Evolutionary conservation across 2,797 vertebrate species (phyloP), one percentile per base, ranked within the genome.

Genomic region (Synaphobranchus kaupii): DNA sequence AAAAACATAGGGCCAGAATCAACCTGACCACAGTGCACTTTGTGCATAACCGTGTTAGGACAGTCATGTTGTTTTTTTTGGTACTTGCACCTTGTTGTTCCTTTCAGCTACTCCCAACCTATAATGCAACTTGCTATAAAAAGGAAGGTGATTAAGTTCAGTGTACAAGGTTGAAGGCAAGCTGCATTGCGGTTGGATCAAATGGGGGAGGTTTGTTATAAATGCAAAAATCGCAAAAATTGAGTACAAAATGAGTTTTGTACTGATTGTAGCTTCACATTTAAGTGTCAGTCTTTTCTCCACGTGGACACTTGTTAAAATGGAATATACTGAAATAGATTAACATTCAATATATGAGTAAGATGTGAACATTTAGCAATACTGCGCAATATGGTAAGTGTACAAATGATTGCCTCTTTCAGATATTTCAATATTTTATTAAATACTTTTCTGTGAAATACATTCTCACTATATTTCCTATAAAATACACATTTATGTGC

Each of bases 251-350:
- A n/a, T 60, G 58, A 17, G 58, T 60, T 13, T 13, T 60, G 58
- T 60, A 17, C 13, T 13, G 4, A 20, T 7, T 22, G 20, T 60
- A 60, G 58, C 58, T 15, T 60, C 58, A 17, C 15, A 20, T 60
- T 60, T 60, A 71, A 66, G 63, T 71, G 66, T 71, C n/a, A n/a
- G n/a, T 71, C n/a, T 31, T 31, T 71, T 71, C 66, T 28, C 66
- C 22, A 66, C 22, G 20, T 25, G n/a, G 52, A 12, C 52, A 54
- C 52, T 54, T 54, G 13, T 12, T 2, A 54, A 54, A 54, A 15
- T 50, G 4, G 3, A 56, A 56, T 20, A 56, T 56, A 15, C 54
- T 15, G 54, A 12, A 56, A 17, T 56, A 56, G 3, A 56, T 56
- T 15, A 56, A 56, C 54, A 39, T 39, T 39, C 39, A 39, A 39